These are phyloP conservation scores for Meloe dianella DNA, from an alignment of 2,888 invertebrate species.

Conservation along the genomic window DNA sequence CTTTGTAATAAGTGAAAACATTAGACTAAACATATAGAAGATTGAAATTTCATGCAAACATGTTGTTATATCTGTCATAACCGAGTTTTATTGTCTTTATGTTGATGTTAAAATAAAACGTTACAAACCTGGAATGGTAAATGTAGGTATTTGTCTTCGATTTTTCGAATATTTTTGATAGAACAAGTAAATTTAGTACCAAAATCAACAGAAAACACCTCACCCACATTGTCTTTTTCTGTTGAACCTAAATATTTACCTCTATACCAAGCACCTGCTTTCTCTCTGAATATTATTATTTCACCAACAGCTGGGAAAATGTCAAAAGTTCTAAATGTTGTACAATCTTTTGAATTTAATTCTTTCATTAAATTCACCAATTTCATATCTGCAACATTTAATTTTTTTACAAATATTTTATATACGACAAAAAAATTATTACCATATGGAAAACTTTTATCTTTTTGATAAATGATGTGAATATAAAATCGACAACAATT, in stretches of 20 bases:
- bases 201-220: constrained; percentile 46
- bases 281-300: constrained; percentile 41
- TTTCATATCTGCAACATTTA: constrained; percentile 18
- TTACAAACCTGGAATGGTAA: constrained; percentile 45
- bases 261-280: constrained; percentile 41
- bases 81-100: too few species aligned
- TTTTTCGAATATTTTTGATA: constrained; percentile 38
- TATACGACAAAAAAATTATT: not conserved
- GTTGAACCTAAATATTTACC: constrained; percentile 19
- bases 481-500: constrained; percentile 41
- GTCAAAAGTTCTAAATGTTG: constrained; percentile 40
- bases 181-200: constrained; percentile 38
- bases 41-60: too few species aligned
- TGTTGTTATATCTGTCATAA: too few species aligned
- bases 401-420: constrained; percentile 14
- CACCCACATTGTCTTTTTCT: constrained; percentile 16
- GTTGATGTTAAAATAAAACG: not conserved
- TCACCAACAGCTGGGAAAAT: constrained; percentile 45
- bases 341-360: constrained; percentile 37
- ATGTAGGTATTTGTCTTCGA: constrained; percentile 41
- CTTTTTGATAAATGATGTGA: constrained; percentile 31
- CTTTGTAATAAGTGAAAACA: too few species aligned
- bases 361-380: constrained; percentile 19
- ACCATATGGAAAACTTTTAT: constrained; percentile 21
- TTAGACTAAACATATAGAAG: too few species aligned